Percentiles rank a stretch among this genome's conserved stretches.
Evolutionary conservation across 2,888 invertebrate genomes (phyloP).

Genomic region (Brachypalpus laphriformis): DNA sequence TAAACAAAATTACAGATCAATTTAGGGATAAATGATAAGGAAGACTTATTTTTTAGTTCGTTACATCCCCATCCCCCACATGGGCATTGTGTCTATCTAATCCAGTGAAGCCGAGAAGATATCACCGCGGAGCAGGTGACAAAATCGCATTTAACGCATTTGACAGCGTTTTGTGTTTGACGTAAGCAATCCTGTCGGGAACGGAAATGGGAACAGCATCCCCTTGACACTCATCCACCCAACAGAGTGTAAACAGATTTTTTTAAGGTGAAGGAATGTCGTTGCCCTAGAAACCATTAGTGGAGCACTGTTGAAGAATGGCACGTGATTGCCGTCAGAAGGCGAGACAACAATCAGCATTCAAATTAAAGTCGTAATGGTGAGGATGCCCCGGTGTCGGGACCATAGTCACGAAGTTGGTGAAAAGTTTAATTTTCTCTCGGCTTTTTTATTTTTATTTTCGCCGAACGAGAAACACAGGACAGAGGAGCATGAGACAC

Average conservation of each 20-base stretch:
- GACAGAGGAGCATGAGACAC: not conserved
- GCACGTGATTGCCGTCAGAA: constrained; percentile 66
- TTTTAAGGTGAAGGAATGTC: constrained; percentile 10
- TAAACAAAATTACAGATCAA: constrained; percentile 73
- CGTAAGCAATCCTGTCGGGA: not conserved
- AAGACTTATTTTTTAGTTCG: constrained; percentile 40
- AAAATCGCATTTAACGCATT: constrained; percentile 49
- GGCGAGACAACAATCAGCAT: constrained; percentile 71
- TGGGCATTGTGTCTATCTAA: constrained; percentile 33
- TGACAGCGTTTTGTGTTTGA: constrained; percentile 22
- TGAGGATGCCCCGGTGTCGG: constrained; percentile 17
- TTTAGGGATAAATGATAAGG: constrained; percentile 62
- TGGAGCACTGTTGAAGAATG: constrained; percentile 27
- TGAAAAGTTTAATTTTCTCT: constrained; percentile 36
- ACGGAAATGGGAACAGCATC: constrained; percentile 5
- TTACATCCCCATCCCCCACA: not conserved
- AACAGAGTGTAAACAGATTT: not conserved
- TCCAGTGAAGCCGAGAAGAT: constrained; percentile 44
- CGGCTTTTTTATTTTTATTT: not conserved
- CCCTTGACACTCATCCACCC: constrained; percentile 36
- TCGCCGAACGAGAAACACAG: not conserved
- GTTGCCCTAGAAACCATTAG: constrained; percentile 32
- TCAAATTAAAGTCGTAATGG: constrained; percentile 70
- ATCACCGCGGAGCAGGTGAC: constrained; percentile 60
- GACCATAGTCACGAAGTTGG: constrained; percentile 38